phyloP scores from a whole-genome alignment of 2,113 vertebrate species.

The Paramisgurnus dabryanus region DNA sequence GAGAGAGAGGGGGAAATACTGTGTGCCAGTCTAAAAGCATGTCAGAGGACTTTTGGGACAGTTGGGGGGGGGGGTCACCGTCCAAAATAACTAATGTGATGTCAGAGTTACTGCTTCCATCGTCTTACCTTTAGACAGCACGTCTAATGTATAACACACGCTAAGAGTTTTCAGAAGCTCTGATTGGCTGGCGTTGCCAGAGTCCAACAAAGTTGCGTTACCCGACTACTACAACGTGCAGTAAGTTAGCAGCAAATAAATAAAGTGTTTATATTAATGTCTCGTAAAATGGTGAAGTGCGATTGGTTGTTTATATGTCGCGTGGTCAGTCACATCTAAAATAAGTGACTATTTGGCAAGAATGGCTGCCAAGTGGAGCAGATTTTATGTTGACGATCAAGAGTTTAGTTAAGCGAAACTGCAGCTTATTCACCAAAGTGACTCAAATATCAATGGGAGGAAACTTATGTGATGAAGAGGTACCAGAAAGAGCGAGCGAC shows the following conservation, averaged over 20 bases:
- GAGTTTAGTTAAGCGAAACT: no score
- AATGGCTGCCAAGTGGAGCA: no score
- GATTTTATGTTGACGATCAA: no score
- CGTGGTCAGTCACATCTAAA: no score
- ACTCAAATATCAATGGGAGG: not conserved
- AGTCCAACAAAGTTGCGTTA: no score
- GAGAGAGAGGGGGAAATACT: not conserved
- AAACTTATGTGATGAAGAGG: not conserved
- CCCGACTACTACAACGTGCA: no score
- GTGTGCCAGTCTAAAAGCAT: not conserved
- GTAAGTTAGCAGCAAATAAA: no score
- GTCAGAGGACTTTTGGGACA: not conserved
- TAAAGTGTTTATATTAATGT: no score
- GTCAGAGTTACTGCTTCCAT: constrained; percentile 89
- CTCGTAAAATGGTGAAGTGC: not conserved
- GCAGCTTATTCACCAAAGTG: not conserved
- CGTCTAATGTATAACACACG: not conserved
- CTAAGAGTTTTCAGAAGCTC: no score
- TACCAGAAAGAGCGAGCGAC: not conserved
- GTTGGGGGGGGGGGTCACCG: constrained; percentile 17
- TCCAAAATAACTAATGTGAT: constrained; percentile 43
- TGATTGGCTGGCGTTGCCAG: no score
- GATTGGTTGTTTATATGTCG: no score
- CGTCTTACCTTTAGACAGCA: constrained; percentile 35
- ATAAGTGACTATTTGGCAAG: no score